These are phyloP conservation scores for Corticium candelabrum DNA, from an alignment of 37 sponge, comb jelly and placozoan species.

Conservation along the genomic window DNA sequence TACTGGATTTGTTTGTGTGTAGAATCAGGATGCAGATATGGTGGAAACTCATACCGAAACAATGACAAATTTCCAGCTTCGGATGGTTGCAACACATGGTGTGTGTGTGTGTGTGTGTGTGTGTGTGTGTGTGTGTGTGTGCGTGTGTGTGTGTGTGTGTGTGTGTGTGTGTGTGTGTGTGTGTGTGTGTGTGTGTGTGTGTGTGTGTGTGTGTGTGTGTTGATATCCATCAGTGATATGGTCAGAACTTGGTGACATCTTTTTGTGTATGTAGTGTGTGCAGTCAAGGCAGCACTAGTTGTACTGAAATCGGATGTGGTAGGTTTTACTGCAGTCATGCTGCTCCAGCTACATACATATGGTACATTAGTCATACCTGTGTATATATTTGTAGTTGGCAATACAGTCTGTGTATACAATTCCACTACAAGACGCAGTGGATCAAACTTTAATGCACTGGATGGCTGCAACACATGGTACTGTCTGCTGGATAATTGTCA, in stretches of 20 bases:
- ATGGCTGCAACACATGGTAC: slow-evolving; percentile 1
- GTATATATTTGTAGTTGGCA: not conserved
- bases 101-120: no score
- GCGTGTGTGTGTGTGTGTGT: no score
- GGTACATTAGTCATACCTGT: no score
- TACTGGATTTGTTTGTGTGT: not conserved
- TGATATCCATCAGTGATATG: not conserved
- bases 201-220: no score
- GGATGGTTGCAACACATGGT: not conserved
- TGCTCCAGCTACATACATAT: not conserved
- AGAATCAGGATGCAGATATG: not conserved
- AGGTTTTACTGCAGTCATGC: not conserved
- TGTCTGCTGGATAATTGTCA: not conserved
- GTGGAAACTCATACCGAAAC: not conserved
- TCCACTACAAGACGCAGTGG: not conserved
- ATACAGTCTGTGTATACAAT: not conserved
- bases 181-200: no score
- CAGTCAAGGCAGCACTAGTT: not conserved
- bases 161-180: no score
- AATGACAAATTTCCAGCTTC: not conserved
- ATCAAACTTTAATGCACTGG: not conserved
- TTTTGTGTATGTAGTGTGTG: not conserved
- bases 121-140: no score
- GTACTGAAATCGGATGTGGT: not conserved
- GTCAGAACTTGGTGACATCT: not conserved